These are phyloP conservation scores for Spea multiplicata DNA, from an alignment of 2,113 vertebrate genomes.

Conservation along the genomic window DNA sequence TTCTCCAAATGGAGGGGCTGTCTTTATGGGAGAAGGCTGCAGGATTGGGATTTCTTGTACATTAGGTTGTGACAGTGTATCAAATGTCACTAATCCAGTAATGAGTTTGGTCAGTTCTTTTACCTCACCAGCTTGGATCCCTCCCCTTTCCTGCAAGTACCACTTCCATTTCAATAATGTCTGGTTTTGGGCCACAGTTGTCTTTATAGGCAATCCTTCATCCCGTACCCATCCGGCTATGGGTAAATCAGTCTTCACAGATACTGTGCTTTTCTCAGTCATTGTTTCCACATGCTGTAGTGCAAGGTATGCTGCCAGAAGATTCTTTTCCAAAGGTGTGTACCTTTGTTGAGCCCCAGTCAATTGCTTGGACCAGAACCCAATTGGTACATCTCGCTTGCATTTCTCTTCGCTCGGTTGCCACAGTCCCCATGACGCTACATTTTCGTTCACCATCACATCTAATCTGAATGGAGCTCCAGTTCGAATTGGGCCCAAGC, in stretches of 20 bases:
- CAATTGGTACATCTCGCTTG: neutral
- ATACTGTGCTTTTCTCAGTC: too few relatives aligned
- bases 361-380: too few relatives aligned
- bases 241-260: constrained; percentile 5
- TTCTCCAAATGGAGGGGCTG: too few relatives aligned
- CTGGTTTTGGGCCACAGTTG: neutral
- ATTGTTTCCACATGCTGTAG: too few relatives aligned
- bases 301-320: too few relatives aligned
- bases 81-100: too few relatives aligned
- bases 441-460: neutral
- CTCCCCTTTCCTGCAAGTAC: neutral
- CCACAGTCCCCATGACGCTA: neutral
- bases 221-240: too few relatives aligned
- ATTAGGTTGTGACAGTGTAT: neutral
- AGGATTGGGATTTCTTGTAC: neutral
- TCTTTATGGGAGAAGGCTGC: neutral
- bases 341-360: too few relatives aligned
- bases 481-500: neutral
- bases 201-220: neutral
- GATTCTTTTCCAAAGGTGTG: too few relatives aligned
- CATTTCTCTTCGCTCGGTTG: neutral
- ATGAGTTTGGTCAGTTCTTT: neutral
- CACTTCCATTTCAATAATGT: neutral
- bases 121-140: neutral
- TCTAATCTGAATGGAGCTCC: neutral